Base-by-base conservation (phyloP, 2,888 invertebrate species). In the Zonitis immaculata region DNA sequence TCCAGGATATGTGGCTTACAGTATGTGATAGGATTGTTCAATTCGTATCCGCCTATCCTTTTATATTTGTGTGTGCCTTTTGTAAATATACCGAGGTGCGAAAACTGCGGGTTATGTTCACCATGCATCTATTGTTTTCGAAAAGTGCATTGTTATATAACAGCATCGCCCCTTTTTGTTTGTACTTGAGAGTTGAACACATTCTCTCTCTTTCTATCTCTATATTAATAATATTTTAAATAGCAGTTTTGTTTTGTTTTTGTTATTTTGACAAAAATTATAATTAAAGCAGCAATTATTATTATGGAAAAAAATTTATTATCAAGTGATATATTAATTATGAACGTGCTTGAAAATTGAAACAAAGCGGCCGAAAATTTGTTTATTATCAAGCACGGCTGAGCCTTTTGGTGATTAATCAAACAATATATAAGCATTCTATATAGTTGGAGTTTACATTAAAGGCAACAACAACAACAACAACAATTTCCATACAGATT, bases 361-460 rank as follows among this genome's bases (percentile, higher is more conserved):
- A 32, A 58, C 58, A 58, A 56, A 58, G 53, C 49, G 47, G 51
- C 42, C 49, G 42, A 51, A 51, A 59, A 57, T 59, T 64, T 64
- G 63, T 65, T 63, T 64, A 64, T 64, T n/a, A n/a, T n/a, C 56
- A 63, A 63, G 55, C 56, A 58, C 60, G 49, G 59, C 67, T 66
- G 66, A 66, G 18, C 63, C 65, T 64, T 64, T 61, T 42, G 56
- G 63, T 59, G 61, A 67, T 67, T 67, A 67, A 67, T 67, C 67
- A 67, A 58, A 57, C 54, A 54, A 52, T 50, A 59, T 53, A 61
- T 18, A 61, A 55, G 57, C 51, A 56, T 59, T 59, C 59, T 57
- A 56, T 49, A 49, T n/a, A n/a, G 53, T 51, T 51, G 54, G 54
- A 60, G 57, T 61, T 58, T 61, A 35, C 61, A 64, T 61, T 59